Evolutionary conservation across 2,888 invertebrate species (phyloP), one percentile per base, ranked within the genome.

Genomic region (Catocala fraxini): DNA sequence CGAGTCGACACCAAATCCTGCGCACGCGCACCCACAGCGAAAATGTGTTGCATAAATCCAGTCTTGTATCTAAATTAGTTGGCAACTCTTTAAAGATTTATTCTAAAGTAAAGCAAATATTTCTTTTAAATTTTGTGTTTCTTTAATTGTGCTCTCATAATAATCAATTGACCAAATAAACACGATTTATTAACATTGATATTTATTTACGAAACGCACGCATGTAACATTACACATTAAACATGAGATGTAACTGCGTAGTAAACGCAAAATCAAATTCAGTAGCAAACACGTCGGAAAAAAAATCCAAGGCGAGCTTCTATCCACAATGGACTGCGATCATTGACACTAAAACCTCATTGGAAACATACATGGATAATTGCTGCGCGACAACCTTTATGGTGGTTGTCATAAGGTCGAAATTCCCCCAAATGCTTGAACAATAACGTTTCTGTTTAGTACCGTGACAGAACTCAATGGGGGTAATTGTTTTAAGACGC

Each of bases 261-360:
- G 63, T 69, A 65, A 56, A 56, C 35, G 48, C 48, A 51, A 68
- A 63, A 59, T 65, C 52, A 51, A 54, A 57, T 65, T 53, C 45
- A 54, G 56, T 63, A 63, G 45, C 43, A 35, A 66, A 53, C 41
- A 64, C 57, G 57, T 51, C 33, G 6, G 42, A 25, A 25, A 33
- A 67, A 78, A 73, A 71, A 73, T 63, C 65, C 77, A 77, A 75
- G 77, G 75, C 68, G 51, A 77, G 51, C 74, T 42, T 69, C 68
- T 65, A 68, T 55, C 51, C 62, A 67, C 69, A 69, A 67, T 66
- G 65, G 58, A 51, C 51, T 53, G 56, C 57, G 55, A 77, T 71
- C 80, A 63, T 80, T 78, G 80, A 80, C 79, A 79, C 72, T 68
- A 71, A 79, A 79, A 73, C 73, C 77, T 79, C 73, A 75, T 79